Conservation (phyloP, 2,888 invertebrate genomes). For the Diarsia rubi region DNA sequence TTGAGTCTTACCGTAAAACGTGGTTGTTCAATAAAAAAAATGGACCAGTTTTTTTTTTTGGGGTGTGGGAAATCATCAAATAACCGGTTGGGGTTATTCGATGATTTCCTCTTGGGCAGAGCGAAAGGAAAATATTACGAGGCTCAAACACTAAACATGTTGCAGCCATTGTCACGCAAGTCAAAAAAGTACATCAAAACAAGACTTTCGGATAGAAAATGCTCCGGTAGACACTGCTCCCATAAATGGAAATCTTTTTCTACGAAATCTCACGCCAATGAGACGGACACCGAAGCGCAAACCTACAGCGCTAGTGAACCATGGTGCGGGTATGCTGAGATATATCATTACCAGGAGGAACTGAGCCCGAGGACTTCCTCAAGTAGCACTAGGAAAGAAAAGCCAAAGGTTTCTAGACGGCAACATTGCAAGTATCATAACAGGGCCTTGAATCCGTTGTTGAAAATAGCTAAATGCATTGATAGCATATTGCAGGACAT, state of each 20-base stretch:
- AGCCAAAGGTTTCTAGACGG: conserved; percentile 26
- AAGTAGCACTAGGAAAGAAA: conserved; percentile 68
- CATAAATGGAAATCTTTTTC: conserved; percentile 68
- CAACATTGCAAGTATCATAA: conserved; percentile 69
- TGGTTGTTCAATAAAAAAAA: too few species aligned
- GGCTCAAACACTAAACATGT: conserved; percentile 6
- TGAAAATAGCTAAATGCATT: conserved; percentile 79
- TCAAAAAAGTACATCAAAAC: conserved; percentile 47
- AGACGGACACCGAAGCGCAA: conserved; percentile 48
- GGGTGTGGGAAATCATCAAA: too few species aligned
- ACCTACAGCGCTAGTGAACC: conserved; percentile 71
- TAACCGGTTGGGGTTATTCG: too few species aligned
- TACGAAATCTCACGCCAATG: conserved; percentile 61
- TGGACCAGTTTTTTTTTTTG: too few species aligned
- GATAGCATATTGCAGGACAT: conserved; percentile 79
- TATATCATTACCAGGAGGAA: conserved; percentile 51
- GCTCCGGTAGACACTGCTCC: conserved; percentile 66
- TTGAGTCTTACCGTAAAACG: not conserved
- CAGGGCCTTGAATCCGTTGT: conserved; percentile 77
- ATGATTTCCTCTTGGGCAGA: too few species aligned
- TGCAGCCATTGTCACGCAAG: conserved; percentile 46
- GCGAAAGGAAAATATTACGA: too few species aligned
- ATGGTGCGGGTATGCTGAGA: conserved; percentile 66
- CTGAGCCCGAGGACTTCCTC: conserved; percentile 55
- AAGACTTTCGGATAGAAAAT: conserved; percentile 25